Conservation (phyloP, 1,140 invertebrate genomes). For the Tribolium castaneum region DNA sequence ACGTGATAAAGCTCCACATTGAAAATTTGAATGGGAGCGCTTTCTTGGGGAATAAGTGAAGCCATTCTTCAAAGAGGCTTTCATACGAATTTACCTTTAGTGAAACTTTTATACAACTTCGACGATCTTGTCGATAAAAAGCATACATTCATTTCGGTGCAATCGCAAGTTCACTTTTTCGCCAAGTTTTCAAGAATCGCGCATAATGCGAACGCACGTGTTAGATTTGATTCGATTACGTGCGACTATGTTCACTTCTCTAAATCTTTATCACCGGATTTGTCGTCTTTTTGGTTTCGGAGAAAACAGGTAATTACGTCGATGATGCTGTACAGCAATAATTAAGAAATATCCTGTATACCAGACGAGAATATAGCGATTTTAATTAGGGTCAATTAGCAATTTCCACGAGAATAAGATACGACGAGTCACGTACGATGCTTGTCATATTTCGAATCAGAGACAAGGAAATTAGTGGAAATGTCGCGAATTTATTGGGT, state of each 20-base stretch:
- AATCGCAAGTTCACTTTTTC: slow-evolving; percentile 31
- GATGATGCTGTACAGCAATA: background rate
- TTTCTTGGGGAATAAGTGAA: slow-evolving; percentile 27
- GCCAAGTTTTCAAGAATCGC: background rate
- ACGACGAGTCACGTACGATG: slow-evolving; percentile 18
- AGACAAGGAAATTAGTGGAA: slow-evolving; percentile 27
- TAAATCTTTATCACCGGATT: background rate
- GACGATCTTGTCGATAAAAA: slow-evolving; percentile 31
- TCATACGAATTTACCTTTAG: slow-evolving; percentile 33
- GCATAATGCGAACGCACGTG: too few relatives aligned
- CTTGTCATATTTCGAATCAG: slow-evolving; percentile 27
- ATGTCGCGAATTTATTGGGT: slow-evolving; percentile 18
- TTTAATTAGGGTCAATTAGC: slow-evolving; percentile 25
- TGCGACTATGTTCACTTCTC: background rate
- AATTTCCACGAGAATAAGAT: slow-evolving; percentile 14
- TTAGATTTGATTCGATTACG: background rate
- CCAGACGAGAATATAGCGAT: background rate
- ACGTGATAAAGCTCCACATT: background rate
- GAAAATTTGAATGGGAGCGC: slow-evolving; percentile 2
- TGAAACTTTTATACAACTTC: slow-evolving; percentile 30
- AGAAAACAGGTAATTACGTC: too few relatives aligned
- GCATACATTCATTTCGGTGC: slow-evolving; percentile 36
- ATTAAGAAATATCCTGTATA: slow-evolving; percentile 15
- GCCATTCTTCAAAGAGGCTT: slow-evolving; percentile 35
- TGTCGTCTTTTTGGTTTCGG: too few relatives aligned